A percentile compares a stretch with the other conserved stretches of the same genome.
These are phyloP conservation scores for Craterocephalus amniculus DNA, from an alignment of 2,797 vertebrate genomes.

Conservation along the genomic window DNA sequence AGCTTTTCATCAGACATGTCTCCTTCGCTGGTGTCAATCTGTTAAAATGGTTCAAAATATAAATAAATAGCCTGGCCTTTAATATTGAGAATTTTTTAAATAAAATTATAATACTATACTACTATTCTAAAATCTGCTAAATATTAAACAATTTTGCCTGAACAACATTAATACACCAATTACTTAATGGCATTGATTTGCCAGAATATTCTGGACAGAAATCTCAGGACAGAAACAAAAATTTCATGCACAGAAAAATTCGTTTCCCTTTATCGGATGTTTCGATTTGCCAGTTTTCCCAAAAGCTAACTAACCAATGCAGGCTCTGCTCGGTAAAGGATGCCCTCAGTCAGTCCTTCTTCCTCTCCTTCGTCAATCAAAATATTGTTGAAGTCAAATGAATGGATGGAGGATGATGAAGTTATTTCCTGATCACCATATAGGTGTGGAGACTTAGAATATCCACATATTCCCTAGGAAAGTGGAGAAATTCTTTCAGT, in stretches of 20 bases:
- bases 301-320: conserved; percentile 89
- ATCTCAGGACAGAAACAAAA: conserved; percentile 19
- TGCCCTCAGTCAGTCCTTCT: conserved; percentile 86
- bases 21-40: conserved; percentile 90
- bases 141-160: too few species aligned
- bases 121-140: neutral
- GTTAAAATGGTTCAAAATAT: conserved; percentile 66
- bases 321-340: conserved; percentile 92
- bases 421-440: conserved; percentile 91
- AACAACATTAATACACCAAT: conserved; percentile 2
- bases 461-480: conserved; percentile 75
- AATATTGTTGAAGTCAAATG: conserved; percentile 87
- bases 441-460: conserved; percentile 89
- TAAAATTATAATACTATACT: neutral
- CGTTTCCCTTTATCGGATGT: conserved; percentile 14
- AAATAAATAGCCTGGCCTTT: conserved; percentile 1
- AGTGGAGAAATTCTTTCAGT: conserved; percentile 80
- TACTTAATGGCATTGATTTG: neutral
- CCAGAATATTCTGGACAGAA: neutral
- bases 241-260: conserved; percentile 16
- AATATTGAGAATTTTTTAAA: conserved; percentile 7
- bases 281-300: conserved; percentile 34
- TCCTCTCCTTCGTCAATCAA: conserved; percentile 88
- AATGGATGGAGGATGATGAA: conserved; percentile 88
- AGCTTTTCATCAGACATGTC: conserved; percentile 86